Percentiles rank a stretch among this genome's conserved stretches.
phyloP scores from a whole-genome alignment of 1,140 invertebrate species.

The Aphidius gifuensis region DNA sequence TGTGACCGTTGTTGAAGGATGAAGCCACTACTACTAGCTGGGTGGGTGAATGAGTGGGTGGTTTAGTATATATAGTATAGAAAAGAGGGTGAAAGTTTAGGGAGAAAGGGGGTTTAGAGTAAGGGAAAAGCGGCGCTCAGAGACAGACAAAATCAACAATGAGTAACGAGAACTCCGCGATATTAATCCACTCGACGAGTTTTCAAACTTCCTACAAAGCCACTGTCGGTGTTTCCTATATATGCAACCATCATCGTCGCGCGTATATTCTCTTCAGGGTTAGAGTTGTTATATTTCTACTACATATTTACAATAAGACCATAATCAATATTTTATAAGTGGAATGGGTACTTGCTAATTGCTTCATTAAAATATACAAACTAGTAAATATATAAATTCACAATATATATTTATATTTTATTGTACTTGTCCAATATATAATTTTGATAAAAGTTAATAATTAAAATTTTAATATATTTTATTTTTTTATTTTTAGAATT shows the following conservation, averaged over 20 bases:
- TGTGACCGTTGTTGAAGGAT: neutral
- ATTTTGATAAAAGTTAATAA: neutral
- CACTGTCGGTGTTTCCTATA: conserved; percentile 34
- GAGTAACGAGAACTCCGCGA: conserved; percentile 56
- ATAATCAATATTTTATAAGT: conserved; percentile 54
- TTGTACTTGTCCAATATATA: neutral
- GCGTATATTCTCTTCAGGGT: conserved; percentile 18
- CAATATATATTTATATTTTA: neutral
- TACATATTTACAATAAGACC: conserved; percentile 53
- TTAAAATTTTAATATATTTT: neutral
- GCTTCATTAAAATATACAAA: conserved; percentile 5
- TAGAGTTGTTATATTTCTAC: conserved; percentile 21
- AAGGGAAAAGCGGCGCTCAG: conserved; percentile 31
- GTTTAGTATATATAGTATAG: conserved; percentile 8
- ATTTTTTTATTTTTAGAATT: too few species aligned
- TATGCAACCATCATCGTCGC: conserved; percentile 17
- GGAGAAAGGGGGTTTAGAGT: conserved; percentile 26
- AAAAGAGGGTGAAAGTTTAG: neutral
- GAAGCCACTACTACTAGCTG: too few species aligned
- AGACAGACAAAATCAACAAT: conserved; percentile 57
- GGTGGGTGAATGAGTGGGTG: conserved; percentile 11
- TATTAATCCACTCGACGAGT: conserved; percentile 58
- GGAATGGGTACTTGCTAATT: conserved; percentile 12
- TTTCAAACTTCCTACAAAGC: conserved; percentile 58
- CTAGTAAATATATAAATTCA: neutral